phyloP scores from a whole-genome alignment of 53 echinoderm and acorn worm genomes.

The Apostichopus leukothele region DNA sequence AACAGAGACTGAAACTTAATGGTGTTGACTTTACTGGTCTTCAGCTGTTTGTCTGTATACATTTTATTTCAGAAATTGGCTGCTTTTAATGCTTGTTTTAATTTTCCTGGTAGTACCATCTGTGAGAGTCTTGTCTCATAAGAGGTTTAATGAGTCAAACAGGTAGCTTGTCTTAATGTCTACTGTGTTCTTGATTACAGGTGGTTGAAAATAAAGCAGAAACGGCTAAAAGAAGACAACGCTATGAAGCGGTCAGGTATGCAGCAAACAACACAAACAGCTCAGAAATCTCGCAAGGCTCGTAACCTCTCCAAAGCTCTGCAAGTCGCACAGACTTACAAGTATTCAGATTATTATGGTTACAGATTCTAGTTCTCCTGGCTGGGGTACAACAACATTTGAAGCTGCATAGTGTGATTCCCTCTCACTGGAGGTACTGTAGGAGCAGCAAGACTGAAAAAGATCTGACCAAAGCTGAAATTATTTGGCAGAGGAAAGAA shows the following conservation, averaged over 20 bases:
- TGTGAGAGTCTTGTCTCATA: no score
- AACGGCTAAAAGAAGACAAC: constrained; percentile 58
- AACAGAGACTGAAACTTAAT: no score
- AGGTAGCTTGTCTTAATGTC: no score
- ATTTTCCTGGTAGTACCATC: no score
- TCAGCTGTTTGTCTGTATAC: no score
- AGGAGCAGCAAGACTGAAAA: not conserved
- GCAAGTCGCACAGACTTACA: constrained; percentile 75
- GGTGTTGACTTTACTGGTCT: no score
- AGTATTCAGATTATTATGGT: constrained; percentile 70
- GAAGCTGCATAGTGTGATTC: not conserved
- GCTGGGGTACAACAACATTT: no score
- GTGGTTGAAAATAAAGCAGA: constrained; percentile 81
- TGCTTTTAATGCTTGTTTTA: no score
- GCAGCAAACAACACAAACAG: constrained; percentile 56
- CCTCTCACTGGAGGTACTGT: not conserved
- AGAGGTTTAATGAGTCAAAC: no score
- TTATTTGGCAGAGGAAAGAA: no score
- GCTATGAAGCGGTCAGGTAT: constrained; percentile 67
- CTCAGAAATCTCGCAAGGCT: constrained; percentile 77
- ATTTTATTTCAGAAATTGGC: no score
- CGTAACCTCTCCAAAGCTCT: constrained; percentile 83
- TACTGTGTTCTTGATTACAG: constrained; percentile 37
- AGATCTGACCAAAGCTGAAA: no score
- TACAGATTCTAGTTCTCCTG: constrained; percentile 47